A percentile compares a stretch with the other conserved stretches of the same genome.
phyloP scores from a whole-genome alignment of 2,888 invertebrate genomes.

The Nephrocerus scutellatus region DNA sequence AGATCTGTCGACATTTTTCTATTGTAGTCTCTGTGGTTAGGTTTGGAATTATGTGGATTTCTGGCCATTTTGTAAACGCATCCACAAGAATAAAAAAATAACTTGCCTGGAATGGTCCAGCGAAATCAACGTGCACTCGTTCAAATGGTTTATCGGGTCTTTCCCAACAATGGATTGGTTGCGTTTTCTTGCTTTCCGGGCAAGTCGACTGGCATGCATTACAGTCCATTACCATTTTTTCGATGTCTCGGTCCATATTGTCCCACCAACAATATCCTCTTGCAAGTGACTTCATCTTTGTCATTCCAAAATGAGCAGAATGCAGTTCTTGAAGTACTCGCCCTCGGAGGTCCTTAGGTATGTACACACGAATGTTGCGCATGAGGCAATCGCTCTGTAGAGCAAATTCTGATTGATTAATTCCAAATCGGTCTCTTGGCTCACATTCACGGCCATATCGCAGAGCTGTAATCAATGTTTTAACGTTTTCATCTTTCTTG shows the following conservation, averaged over 20 bases:
- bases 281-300: constrained; percentile 13
- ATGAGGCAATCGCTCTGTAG: no score
- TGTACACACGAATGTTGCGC: no score
- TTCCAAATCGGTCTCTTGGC: no score
- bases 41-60: constrained; percentile 14
- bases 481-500: no score
- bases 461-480: no score
- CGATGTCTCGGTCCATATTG: constrained; percentile 1
- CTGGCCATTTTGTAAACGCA: constrained; percentile 22
- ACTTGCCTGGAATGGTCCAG: constrained; percentile 6
- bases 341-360: constrained; percentile 13
- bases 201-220: constrained; percentile 14
- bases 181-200: not conserved
- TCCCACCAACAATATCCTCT: constrained; percentile 21
- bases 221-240: constrained; percentile 6
- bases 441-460: no score
- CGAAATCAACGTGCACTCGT: constrained; percentile 19
- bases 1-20: no score
- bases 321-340: constrained; percentile 14
- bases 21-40: constrained; percentile 10
- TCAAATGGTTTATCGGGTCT: constrained; percentile 9
- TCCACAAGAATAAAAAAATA: constrained; percentile 11
- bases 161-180: not conserved
- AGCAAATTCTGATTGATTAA: no score
- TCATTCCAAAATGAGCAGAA: constrained; percentile 12